Percentiles rank a stretch among this genome's conserved stretches.
phyloP scores from a whole-genome alignment of 2,113 vertebrate genomes.

The Thalassarche chlororhynchos region DNA sequence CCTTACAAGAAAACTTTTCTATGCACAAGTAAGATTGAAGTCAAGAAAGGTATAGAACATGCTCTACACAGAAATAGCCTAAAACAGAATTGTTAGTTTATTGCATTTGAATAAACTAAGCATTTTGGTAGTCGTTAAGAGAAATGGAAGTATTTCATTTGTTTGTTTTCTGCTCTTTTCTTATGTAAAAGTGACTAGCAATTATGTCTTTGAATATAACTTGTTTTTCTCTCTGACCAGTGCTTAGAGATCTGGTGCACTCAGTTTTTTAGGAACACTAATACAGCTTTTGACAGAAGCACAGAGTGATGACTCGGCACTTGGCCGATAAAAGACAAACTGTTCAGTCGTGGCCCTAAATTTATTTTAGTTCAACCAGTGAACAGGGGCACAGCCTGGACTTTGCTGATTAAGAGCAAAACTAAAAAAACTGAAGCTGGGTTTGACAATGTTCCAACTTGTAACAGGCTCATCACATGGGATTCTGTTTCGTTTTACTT shows the following conservation, averaged over 20 bases:
- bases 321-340: conserved; percentile 12
- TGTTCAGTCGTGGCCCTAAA: neutral
- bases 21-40: neutral
- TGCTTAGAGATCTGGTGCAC: neutral
- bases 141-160: neutral
- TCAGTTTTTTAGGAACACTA: neutral
- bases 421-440: conserved; percentile 25
- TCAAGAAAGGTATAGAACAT: neutral
- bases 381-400: neutral
- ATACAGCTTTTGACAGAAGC: conserved; percentile 7
- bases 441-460: conserved; percentile 28
- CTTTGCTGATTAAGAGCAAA: conserved; percentile 47
- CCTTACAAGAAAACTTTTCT: neutral
- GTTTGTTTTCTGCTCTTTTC: neutral
- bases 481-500: neutral
- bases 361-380: conserved; percentile 36
- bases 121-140: neutral
- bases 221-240: neutral
- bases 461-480: neutral
- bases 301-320: conserved; percentile 14
- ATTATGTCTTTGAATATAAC: neutral
- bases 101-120: neutral
- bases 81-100: neutral
- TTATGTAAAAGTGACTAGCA: neutral
- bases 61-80: neutral